Conservation (phyloP, 1,140 invertebrate genomes). For the Antheraea mylitta region DNA sequence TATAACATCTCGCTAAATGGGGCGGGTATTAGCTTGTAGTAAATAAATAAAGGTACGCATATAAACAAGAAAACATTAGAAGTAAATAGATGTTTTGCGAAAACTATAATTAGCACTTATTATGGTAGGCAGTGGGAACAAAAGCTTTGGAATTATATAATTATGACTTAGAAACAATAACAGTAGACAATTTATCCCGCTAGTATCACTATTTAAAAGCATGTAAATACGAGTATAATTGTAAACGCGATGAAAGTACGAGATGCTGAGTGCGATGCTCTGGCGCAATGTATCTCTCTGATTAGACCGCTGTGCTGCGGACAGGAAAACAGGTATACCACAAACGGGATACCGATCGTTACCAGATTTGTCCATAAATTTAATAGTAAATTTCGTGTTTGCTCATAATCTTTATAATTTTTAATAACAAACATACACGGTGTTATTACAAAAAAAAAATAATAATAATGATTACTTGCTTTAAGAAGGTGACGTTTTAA, state of each 20-base stretch:
- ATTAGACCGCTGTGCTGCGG: conserved; percentile 26
- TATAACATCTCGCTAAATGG: too few relatives aligned
- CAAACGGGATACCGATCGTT: conserved; percentile 51
- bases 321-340: conserved; percentile 56
- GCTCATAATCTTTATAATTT: not conserved
- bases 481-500: too few relatives aligned
- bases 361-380: not conserved
- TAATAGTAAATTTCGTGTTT: conserved; percentile 4
- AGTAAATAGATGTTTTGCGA: not conserved
- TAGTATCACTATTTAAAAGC: conserved; percentile 5
- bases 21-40: too few relatives aligned
- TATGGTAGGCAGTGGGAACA: not conserved
- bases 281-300: conserved; percentile 20
- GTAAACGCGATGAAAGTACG: conserved; percentile 7
- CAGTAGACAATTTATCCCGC: not conserved
- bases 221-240: conserved; percentile 7
- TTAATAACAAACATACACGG: not conserved
- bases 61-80: not conserved
- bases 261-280: conserved; percentile 16
- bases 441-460: not conserved
- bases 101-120: not conserved
- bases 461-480: too few relatives aligned
- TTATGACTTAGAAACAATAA: not conserved
- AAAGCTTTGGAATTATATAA: not conserved
- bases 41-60: not conserved